Evolutionary conservation across 2,113 vertebrate species (phyloP), one percentile per base, ranked within the genome.

Genomic region (Pomatostomus ruficeps): DNA sequence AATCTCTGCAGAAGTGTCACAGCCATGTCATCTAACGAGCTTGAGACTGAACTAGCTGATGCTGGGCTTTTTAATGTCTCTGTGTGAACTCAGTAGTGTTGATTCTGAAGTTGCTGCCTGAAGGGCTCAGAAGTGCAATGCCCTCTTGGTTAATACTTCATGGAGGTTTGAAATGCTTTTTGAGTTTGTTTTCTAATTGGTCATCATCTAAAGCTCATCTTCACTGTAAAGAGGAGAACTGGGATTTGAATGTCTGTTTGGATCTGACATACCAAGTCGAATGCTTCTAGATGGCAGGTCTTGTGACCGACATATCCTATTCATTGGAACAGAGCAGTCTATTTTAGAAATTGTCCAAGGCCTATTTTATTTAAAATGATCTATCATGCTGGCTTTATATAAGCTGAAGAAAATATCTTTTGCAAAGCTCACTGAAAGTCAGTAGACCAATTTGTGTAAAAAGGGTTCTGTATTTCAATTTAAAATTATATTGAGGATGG

Each of bases 351-450:
- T 91, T 84, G 63, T 80, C 72, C 76, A 74, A 74, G 52, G 48
- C 42, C 76, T 84, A 12, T 90, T 96, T 96, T 95, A 48, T 88
- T 83, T 43, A 86, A 91, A 95, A 93, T 84, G 71, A 83, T 78
- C 75, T 80, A 73, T 94, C 80, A 54, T 7, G 18, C 80, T 51
- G 40, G 61, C 85, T 93, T 93, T 93, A 86, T 23, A n/a, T 88
- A 94, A 95, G 72, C 55, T 86, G 63, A 95, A 91, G 82, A 89
- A 95, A 95, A 91, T 86, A 71, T 26, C 67, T 54, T 93, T 85
- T 93, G 52, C 79, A 90, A 90, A 55, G 78, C 91, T 62, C 78
- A 76, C 78, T 92, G 81, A 54, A 89, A 95, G 68, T 93, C 85
- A 46, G 74, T 76, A 73, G 93, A 91, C 58, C 33, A 82, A 91